phyloP scores from a whole-genome alignment of 2,888 invertebrate genomes.

The Stenurella melanura region DNA sequence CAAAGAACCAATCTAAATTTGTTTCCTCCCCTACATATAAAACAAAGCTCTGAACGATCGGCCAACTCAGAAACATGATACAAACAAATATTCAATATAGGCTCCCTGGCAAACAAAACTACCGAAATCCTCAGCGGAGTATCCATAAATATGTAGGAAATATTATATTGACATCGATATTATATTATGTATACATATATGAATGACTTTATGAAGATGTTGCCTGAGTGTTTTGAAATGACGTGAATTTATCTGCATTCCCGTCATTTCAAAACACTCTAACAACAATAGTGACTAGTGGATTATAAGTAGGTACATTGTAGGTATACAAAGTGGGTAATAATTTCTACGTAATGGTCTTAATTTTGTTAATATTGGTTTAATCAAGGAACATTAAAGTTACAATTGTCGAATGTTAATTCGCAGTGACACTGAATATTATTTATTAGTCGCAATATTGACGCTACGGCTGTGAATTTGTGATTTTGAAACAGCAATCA shows the following conservation, averaged over 20 bases:
- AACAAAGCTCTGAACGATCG: conserved; percentile 64
- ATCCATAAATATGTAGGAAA: conserved; percentile 18
- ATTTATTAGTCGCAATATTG: no score
- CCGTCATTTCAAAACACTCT: background rate
- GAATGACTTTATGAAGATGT: conserved; percentile 14
- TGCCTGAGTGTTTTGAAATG: background rate
- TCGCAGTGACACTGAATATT: no score
- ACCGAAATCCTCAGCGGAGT: background rate
- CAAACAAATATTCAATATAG: conserved; percentile 53
- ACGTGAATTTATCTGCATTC: background rate
- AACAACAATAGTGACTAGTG: background rate
- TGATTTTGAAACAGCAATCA: no score
- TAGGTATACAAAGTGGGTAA: no score
- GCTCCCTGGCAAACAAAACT: conserved; percentile 12
- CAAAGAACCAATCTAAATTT: conserved; percentile 66
- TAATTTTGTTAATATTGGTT: no score
- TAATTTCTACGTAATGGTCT: no score
- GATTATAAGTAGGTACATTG: no score
- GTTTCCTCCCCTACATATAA: conserved; percentile 63
- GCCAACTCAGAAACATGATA: conserved; percentile 63
- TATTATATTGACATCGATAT: conserved; percentile 27
- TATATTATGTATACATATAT: conserved; percentile 10
- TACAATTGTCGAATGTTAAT: no score
- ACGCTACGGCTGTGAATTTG: no score
- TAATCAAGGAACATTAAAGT: no score